Evolutionary conservation across 2,113 vertebrate species (phyloP).

Genomic region (Rallus limicola): DNA sequence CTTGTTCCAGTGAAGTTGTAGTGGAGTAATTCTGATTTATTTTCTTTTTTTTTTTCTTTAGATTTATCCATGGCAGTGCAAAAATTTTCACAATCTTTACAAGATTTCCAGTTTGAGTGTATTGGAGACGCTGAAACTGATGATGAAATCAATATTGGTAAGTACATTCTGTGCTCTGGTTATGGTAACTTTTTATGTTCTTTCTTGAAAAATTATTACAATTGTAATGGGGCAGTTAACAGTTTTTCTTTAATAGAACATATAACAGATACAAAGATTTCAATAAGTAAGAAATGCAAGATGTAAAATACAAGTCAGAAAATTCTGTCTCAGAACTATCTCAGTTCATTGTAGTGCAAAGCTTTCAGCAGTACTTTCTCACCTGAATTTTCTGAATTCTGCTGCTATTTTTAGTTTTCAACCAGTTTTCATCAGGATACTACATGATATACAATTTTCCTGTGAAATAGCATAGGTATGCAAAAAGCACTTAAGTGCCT

Average conservation of each 20-base stretch:
- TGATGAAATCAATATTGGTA: conserved; percentile 95
- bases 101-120: conserved; percentile 96
- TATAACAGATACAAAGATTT: neutral
- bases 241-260: neutral
- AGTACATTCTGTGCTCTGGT: conserved; percentile 51
- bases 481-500: neutral
- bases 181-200: neutral
- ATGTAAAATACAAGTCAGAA: neutral
- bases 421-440: neutral
- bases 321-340: neutral
- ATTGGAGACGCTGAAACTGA: conserved; percentile 96
- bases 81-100: conserved; percentile 93
- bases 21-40: neutral
- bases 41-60: conserved; percentile 47
- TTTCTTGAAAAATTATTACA: neutral
- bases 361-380: neutral
- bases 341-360: neutral
- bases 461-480: neutral
- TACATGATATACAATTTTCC: neutral
- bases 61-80: conserved; percentile 92
- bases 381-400: neutral
- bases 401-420: neutral
- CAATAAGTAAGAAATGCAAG: neutral
- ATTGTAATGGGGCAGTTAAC: neutral
- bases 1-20: neutral